Evolutionary conservation across 2,888 invertebrate genomes (phyloP).

Genomic region (Parasteatoda lunata): DNA sequence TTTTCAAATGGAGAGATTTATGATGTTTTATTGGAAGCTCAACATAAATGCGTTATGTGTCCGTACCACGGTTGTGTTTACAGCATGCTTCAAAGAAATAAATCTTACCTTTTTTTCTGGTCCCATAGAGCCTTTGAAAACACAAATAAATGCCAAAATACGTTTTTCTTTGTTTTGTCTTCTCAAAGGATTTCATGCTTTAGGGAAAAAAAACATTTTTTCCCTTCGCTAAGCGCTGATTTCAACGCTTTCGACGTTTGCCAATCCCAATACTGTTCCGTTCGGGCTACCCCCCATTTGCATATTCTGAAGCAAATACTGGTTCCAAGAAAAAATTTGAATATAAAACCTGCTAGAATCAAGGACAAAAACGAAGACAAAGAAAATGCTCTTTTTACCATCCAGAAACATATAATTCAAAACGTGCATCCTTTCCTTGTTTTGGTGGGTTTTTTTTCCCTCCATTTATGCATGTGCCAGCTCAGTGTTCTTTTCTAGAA

Average conservation of each 20-base stretch:
- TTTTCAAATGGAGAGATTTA: conserved; percentile 1
- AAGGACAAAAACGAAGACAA: conserved; percentile 45
- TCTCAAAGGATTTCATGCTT: conserved; percentile 40
- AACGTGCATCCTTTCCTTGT: conserved; percentile 48
- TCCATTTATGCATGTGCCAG: conserved; percentile 55
- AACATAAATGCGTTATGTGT: conserved; percentile 45
- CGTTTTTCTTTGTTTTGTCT: conserved; percentile 59
- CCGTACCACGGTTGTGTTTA: conserved; percentile 10
- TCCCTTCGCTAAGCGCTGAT: conserved; percentile 59
- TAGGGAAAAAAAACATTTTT: conserved; percentile 35
- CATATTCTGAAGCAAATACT: conserved; percentile 61
- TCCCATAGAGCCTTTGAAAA: conserved; percentile 14
- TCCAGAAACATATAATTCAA: conserved; percentile 66
- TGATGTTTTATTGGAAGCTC: conserved; percentile 17
- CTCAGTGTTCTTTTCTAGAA: conserved; percentile 28
- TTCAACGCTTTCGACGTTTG: conserved; percentile 59
- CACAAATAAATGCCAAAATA: conserved; percentile 61
- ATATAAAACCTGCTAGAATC: conserved; percentile 56
- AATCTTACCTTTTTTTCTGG: conserved; percentile 28
- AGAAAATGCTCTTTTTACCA: conserved; percentile 63
- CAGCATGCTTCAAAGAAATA: conserved; percentile 33
- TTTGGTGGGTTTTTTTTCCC: conserved; percentile 34
- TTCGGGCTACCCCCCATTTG: conserved; percentile 48
- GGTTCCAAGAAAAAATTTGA: conserved; percentile 41
- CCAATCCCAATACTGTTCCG: conserved; percentile 62